Base-by-base conservation (phyloP, 53 echinoderm and acorn worm genomes). In the Hippasteria phrygiana region DNA sequence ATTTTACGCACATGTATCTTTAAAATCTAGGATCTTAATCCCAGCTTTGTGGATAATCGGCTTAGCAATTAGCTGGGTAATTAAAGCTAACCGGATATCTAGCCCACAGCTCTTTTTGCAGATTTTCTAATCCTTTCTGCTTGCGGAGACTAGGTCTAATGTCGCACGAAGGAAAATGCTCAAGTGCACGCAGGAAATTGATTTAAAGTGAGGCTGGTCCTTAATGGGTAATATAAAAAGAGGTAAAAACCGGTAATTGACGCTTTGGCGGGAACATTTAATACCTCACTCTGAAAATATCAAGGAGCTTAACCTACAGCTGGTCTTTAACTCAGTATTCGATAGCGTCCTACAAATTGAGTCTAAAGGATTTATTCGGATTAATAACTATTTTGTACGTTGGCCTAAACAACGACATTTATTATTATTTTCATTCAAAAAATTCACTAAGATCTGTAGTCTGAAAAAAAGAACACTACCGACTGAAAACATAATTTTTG, bases 21-120 rank as follows among this genome's bases (percentile, higher is more conserved):
- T 51, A 0, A 59, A 59, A 59, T 8, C 59, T 26, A 9, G 26
- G 4, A 22, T 59, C 26, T 59, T 24, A 59, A 59, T 59, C 59
- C 59, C 0, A 59, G 26, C n/a, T 59, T 59, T 3, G 59, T 24
- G 26, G 7, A 8, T 59, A 59, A 59, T 59, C 59, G 59, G 59
- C 59, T 59, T 59, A 59, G 59, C 59, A 59, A 59, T 59, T 59
- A 59, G 59, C 59, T 8, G 8, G 59, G n/a, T 26, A n/a, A 24
- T 59, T 59, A 59, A 4, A 59, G 59, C 59, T 59, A 59, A 59
- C 59, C 59, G 26, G 59, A 59, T 59, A 59, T 45, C 5, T 45
- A 55, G n/a, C 59, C n/a, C 17, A 54, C 54, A 17, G 54, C 54
- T 26, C 26, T 59, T 59, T 59, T 8, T 22, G 22, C 26, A 59